Evolutionary conservation across 2,113 vertebrate species (phyloP), one percentile per base, ranked within the genome.

Genomic region (Hydropotes inermis): DNA sequence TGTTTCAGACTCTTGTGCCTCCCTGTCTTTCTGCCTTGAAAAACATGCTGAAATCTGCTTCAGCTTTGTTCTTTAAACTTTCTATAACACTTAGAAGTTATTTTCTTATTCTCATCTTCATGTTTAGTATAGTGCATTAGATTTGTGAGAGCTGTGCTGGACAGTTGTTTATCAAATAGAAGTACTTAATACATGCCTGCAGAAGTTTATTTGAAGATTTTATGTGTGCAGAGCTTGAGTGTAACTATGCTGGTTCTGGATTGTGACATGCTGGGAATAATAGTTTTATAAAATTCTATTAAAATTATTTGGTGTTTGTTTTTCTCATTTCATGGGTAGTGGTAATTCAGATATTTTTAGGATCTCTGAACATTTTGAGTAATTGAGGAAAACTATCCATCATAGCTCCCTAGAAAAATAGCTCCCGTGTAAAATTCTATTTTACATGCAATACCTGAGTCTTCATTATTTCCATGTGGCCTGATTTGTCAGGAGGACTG

Each of bases 281-380:
- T 85, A 60, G 28, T 93, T 91, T 93, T 28, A 58, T 76, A 96
- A 93, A 96, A 87, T 76, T 39, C 30, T 64, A 9, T 87, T 93
- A 58, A 76, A 12, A 25, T 87, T 57, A 30, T 83, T 86, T 95
- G 28, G 27, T 92, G 33, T 89, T 94, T 60, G 19, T 91, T 94
- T 88, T 39, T 89, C 28, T 81, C 36, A 92, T 81, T 92, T 92
- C 30, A 16, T 57, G 78, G 39, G 7, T 47, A 60, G 52, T 58
- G 54, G 28, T 87, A 76, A 33, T 92, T 60, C 28, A 82, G n/a
- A n/a, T 82, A 74, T 70, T 91, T 93, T 74, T 87, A 76, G 74
- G 47, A 6, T 74, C 39, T 67, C 70, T 74, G 58, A 60, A 55
- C 55, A 83, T 95, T 93, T 76, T 96, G 61, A 93, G 30, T 91